A percentile compares a stretch with the other conserved stretches of the same genome.
These are phyloP conservation scores for Megaceryle torquata DNA, from an alignment of 2,113 vertebrate genomes.

Conservation along the genomic window DNA sequence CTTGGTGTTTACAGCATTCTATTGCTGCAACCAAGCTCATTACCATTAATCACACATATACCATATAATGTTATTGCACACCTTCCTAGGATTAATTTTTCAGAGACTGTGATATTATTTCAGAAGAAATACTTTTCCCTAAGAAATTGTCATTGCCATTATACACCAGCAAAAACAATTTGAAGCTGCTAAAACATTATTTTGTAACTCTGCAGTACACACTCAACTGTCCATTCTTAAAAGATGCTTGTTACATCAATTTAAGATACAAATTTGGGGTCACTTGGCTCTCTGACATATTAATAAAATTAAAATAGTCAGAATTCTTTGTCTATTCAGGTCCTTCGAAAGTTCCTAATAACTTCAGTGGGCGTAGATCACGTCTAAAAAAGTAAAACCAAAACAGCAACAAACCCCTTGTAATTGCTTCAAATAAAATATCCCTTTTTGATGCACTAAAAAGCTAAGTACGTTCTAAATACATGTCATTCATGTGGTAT, in stretches of 20 bases:
- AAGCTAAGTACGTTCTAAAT: neutral
- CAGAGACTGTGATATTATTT: neutral
- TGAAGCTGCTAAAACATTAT: neutral
- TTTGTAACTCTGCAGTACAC: slow-evolving; percentile 26
- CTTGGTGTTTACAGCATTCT: neutral
- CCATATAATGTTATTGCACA: slow-evolving; percentile 30
- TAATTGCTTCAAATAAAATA: neutral
- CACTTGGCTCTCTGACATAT: neutral
- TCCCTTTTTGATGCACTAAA: neutral
- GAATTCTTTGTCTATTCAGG: neutral
- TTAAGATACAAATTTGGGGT: neutral
- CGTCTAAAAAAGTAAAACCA: neutral
- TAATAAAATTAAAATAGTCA: neutral
- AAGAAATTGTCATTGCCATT: neutral
- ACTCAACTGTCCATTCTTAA: neutral
- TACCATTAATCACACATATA: neutral
- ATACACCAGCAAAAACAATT: neutral
- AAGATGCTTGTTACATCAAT: neutral
- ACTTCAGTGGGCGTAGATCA: neutral
- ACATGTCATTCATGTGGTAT: neutral
- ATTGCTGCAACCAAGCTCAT: slow-evolving; percentile 20
- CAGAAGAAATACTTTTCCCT: neutral
- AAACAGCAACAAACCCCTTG: neutral
- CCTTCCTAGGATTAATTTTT: slow-evolving; percentile 12
- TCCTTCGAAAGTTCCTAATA: neutral